Evolutionary conservation across 2,888 invertebrate genomes (phyloP).

Genomic region (Harmothoe impar): DNA sequence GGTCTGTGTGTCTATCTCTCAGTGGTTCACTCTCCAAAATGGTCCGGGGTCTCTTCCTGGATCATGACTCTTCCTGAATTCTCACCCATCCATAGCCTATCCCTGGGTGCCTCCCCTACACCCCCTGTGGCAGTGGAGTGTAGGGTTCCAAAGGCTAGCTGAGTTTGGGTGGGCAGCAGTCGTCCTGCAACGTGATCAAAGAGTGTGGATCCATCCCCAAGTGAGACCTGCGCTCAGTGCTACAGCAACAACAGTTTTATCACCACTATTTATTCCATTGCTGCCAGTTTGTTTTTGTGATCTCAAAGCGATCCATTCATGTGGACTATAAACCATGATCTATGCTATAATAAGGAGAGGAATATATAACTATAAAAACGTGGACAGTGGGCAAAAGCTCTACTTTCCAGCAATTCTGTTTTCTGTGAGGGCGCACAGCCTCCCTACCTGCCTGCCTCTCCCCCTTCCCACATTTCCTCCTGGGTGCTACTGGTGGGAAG

Average conservation of each 20-base stretch:
- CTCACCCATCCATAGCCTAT: neutral
- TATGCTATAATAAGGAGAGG: no score
- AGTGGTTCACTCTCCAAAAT: no score
- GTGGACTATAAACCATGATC: no score
- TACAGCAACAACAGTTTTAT: neutral
- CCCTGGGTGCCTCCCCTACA: neutral
- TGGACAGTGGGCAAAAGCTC: neutral
- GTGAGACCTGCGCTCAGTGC: neutral
- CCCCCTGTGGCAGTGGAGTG: neutral
- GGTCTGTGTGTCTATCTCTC: no score
- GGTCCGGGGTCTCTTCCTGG: no score
- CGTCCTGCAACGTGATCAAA: constrained; percentile 13
- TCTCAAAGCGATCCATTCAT: neutral
- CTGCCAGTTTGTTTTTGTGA: neutral
- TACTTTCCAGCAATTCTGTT: no score
- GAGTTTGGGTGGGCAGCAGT: neutral
- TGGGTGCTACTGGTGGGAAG: no score
- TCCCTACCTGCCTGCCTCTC: no score
- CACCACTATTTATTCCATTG: neutral
- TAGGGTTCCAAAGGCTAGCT: no score
- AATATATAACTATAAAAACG: no score
- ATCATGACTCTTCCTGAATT: neutral
- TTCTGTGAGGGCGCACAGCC: no score
- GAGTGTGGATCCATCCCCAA: neutral
- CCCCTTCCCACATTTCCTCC: no score